Conservation (phyloP, 2,113 vertebrate species). For the Hippocampus guttulatus region DNA sequence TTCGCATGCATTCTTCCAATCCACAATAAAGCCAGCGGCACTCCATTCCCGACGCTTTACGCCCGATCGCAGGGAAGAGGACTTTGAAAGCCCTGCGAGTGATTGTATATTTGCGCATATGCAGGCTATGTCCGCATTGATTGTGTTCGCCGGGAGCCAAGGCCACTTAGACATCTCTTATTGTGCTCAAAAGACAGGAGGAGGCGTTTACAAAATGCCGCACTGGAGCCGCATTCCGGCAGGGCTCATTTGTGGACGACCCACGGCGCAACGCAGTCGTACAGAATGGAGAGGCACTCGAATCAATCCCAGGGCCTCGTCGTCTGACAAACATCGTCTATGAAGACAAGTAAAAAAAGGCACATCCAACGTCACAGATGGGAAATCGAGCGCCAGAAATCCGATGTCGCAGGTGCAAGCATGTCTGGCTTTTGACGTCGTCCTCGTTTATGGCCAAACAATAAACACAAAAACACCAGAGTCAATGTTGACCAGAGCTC, state of each 20-base stretch:
- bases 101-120: constrained; percentile 15
- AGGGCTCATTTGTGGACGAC: constrained; percentile 36
- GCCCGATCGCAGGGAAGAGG: constrained; percentile 7
- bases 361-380: constrained; percentile 3
- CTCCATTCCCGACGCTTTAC: constrained; percentile 14
- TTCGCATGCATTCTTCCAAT: constrained; percentile 16
- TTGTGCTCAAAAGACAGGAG: constrained; percentile 36
- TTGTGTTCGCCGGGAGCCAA: constrained; percentile 37
- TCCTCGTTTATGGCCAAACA: constrained; percentile 39
- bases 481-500: constrained; percentile 40
- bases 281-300: constrained; percentile 39
- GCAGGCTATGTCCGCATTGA: constrained; percentile 9
- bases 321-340: constrained; percentile 39
- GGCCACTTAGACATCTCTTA: constrained; percentile 36
- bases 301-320: constrained; percentile 35
- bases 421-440: constrained; percentile 7
- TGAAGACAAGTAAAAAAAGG: constrained; percentile 25
- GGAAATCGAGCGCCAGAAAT: no score
- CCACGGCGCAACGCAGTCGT: constrained; percentile 33
- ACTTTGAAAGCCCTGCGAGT: constrained; percentile 1
- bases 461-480: constrained; percentile 49
- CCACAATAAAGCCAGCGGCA: constrained; percentile 8
- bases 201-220: constrained; percentile 39
- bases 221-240: constrained; percentile 39
- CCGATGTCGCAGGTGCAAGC: neutral